A percentile compares a stretch with the other conserved stretches of the same genome.
Conservation (phyloP, 2,888 invertebrate genomes). For the Strigamia maritima region DNA sequence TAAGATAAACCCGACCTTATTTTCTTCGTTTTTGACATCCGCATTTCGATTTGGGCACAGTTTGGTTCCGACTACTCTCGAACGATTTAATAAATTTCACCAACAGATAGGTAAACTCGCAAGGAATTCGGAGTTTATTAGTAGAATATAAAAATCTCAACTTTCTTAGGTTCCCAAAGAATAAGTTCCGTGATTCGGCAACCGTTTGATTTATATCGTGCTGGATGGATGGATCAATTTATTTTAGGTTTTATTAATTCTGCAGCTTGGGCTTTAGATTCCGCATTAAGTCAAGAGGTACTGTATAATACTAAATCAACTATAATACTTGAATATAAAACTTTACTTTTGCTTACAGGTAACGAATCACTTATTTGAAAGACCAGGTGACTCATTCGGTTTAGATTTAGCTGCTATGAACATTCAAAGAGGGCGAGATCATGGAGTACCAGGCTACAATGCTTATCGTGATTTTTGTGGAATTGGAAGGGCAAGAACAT, state of each 20-base stretch:
- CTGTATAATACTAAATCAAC: neutral
- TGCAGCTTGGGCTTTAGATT: conserved; percentile 43
- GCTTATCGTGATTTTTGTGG: conserved; percentile 50
- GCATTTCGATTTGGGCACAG: conserved; percentile 43
- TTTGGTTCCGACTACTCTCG: conserved; percentile 43
- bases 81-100: conserved; percentile 43
- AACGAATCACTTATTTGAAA: conserved; percentile 48
- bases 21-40: conserved; percentile 42
- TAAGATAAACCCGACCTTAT: conserved; percentile 41
- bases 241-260: conserved; percentile 42
- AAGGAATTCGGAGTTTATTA: no score
- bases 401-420: conserved; percentile 47
- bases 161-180: conserved; percentile 35
- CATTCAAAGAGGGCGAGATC: conserved; percentile 47
- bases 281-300: conserved; percentile 43
- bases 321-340: neutral
- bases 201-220: conserved; percentile 43
- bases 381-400: conserved; percentile 46
- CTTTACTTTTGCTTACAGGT: conserved; percentile 41
- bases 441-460: conserved; percentile 49
- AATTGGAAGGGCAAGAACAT: conserved; percentile 38
- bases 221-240: conserved; percentile 43
- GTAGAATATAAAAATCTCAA: neutral
- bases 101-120: conserved; percentile 40
- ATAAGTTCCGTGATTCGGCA: conserved; percentile 39